A percentile compares a stretch with the other conserved stretches of the same genome.
Evolutionary conservation across 2,888 invertebrate species (phyloP).

Genomic region (Ichneumoninae sp.): DNA sequence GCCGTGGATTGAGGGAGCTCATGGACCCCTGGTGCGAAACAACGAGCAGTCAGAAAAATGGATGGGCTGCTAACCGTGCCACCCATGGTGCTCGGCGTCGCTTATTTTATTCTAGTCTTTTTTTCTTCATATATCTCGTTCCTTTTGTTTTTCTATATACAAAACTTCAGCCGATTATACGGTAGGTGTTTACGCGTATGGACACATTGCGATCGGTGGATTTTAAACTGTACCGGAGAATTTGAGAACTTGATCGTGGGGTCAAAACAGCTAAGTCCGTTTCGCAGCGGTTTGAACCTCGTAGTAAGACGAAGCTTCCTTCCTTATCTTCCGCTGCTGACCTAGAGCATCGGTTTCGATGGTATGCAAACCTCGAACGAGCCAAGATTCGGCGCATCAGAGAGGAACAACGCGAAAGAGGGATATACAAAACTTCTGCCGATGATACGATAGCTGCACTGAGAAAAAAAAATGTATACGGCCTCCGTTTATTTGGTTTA

Average conservation of each 20-base stretch:
- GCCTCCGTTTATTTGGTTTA: no score
- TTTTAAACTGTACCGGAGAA: background rate
- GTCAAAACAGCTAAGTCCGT: background rate
- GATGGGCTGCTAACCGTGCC: conserved; percentile 84
- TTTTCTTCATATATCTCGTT: conserved; percentile 57
- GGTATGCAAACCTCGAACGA: background rate
- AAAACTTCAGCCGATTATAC: conserved; percentile 9
- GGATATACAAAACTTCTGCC: background rate
- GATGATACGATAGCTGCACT: no score
- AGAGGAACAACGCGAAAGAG: background rate
- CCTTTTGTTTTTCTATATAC: conserved; percentile 43
- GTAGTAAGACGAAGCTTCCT: background rate
- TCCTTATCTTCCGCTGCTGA: background rate
- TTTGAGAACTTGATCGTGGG: background rate
- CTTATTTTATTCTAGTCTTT: conserved; percentile 76
- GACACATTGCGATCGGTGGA: background rate
- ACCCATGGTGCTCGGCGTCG: conserved; percentile 81
- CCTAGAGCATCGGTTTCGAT: conserved; percentile 7
- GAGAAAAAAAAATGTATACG: no score
- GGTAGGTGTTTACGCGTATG: background rate
- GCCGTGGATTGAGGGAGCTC: conserved; percentile 67
- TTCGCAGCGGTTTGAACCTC: no score
- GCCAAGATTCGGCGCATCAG: conserved; percentile 1
- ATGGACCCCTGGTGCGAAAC: conserved; percentile 82
- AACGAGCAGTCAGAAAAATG: conserved; percentile 84